Evolutionary conservation across 2,888 invertebrate genomes (phyloP).

Genomic region (Aphodius sticticus): DNA sequence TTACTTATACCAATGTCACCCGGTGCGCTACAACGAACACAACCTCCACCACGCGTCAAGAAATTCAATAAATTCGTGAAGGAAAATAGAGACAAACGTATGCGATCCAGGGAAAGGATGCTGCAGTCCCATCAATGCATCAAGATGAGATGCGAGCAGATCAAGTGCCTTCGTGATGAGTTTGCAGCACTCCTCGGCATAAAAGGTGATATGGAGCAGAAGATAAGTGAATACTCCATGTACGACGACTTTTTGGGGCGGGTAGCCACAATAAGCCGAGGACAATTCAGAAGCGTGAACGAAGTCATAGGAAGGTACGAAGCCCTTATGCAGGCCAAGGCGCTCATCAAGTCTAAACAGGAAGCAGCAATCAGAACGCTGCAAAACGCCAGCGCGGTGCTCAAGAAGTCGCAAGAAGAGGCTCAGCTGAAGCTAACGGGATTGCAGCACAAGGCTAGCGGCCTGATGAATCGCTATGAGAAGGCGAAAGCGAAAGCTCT

Average conservation of each 20-base stretch:
- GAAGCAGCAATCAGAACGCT: background rate
- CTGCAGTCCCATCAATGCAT: background rate
- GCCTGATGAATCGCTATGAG: background rate
- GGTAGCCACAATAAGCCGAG: background rate
- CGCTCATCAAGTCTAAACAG: slow-evolving; percentile 13
- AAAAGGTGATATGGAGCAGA: slow-evolving; percentile 25
- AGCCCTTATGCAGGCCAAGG: slow-evolving; percentile 6
- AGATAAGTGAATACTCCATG: slow-evolving; percentile 21
- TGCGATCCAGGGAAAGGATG: slow-evolving; percentile 17
- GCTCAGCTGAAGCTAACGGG: slow-evolving; percentile 10
- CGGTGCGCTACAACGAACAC: background rate
- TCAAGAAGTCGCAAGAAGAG: slow-evolving; percentile 11
- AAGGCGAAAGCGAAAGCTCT: slow-evolving; percentile 11
- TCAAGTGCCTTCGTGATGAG: background rate
- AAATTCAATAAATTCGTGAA: slow-evolving; percentile 22
- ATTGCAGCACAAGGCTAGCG: background rate
- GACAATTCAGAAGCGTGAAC: slow-evolving; percentile 20
- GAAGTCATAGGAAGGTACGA: slow-evolving; percentile 24
- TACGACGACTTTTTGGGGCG: slow-evolving; percentile 19
- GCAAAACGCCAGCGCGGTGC: background rate
- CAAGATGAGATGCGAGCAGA: background rate
- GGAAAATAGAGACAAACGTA: slow-evolving; percentile 28
- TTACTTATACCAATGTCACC: slow-evolving; percentile 16
- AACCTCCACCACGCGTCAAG: background rate
- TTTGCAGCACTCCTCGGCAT: background rate